Evolutionary conservation across 2,888 invertebrate species (phyloP).

Genomic region (Iselma pallidipennis): DNA sequence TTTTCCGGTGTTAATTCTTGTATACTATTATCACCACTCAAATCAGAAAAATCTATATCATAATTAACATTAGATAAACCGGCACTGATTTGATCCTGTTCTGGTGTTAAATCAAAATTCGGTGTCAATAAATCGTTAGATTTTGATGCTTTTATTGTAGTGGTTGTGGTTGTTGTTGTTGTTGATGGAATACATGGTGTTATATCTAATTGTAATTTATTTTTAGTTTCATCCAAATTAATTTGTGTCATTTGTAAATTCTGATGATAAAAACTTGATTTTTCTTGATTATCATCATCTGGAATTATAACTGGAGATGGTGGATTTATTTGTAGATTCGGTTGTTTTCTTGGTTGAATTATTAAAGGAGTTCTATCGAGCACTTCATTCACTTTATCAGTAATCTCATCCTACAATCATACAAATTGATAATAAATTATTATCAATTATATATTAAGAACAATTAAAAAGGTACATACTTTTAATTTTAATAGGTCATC

Average conservation of each 20-base stretch:
- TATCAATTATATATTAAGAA: not conserved
- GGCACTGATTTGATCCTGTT: constrained; percentile 62
- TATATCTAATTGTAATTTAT: constrained; percentile 47
- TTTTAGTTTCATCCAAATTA: constrained; percentile 39
- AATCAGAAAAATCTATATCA: constrained; percentile 75
- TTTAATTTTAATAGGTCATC: constrained; percentile 75
- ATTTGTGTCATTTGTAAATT: constrained; percentile 46
- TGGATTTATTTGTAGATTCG: constrained; percentile 39
- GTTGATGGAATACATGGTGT: constrained; percentile 52
- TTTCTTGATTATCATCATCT: constrained; percentile 20
- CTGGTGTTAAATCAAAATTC: constrained; percentile 55
- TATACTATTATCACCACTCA: constrained; percentile 72
- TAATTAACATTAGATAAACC: constrained; percentile 74
- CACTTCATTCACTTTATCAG: constrained; percentile 71
- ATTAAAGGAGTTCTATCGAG: constrained; percentile 75
- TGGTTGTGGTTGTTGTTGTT: no score
- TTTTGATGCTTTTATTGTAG: constrained; percentile 49
- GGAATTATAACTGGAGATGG: constrained; percentile 8
- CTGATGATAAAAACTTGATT: constrained; percentile 44
- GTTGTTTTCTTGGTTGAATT: constrained; percentile 67
- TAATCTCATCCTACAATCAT: constrained; percentile 68
- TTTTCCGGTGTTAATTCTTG: constrained; percentile 57
- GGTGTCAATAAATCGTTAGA: constrained; percentile 56
- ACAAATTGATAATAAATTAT: not conserved
- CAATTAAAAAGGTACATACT: constrained; percentile 51